Conservation (phyloP, 1,140 invertebrate species). For the Sarcophaga peregrina region DNA sequence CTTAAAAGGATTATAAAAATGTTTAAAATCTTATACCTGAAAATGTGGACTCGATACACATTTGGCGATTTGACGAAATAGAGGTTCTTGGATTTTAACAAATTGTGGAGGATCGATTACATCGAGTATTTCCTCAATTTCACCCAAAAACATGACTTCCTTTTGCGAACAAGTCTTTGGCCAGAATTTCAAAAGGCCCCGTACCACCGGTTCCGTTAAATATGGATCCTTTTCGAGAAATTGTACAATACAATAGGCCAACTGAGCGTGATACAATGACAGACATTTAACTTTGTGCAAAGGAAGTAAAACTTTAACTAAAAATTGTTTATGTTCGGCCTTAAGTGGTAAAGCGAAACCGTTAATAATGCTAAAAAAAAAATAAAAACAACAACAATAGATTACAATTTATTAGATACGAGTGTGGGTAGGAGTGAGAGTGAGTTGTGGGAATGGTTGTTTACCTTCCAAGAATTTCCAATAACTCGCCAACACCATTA, state of each 20-base stretch:
- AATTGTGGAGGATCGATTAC: slow-evolving; percentile 99
- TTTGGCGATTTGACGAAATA: slow-evolving; percentile 97
- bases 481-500: slow-evolving; percentile 97
- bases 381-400: background rate
- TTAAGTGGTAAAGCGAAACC: slow-evolving; percentile 98
- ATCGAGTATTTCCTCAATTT: slow-evolving; percentile 97
- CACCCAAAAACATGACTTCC: slow-evolving; percentile 98
- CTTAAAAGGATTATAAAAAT: background rate
- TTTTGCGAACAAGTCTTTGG: slow-evolving; percentile 99
- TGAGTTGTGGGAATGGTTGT: background rate
- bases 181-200: slow-evolving; percentile 98
- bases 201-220: slow-evolving; percentile 95
- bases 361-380: slow-evolving; percentile 92
- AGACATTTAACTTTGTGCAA: slow-evolving; percentile 97
- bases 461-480: slow-evolving; percentile 96
- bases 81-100: slow-evolving; percentile 95
- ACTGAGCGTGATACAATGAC: slow-evolving; percentile 94
- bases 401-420: background rate
- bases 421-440: too few relatives aligned
- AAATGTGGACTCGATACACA: slow-evolving; percentile 99
- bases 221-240: slow-evolving; percentile 99
- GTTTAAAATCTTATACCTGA: slow-evolving; percentile 72
- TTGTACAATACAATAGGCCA: slow-evolving; percentile 99
- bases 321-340: slow-evolving; percentile 97
- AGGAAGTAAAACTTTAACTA: slow-evolving; percentile 98